These are phyloP conservation scores for Nycticryphes semicollaris DNA, from an alignment of 2,113 vertebrate species.

Conservation along the genomic window DNA sequence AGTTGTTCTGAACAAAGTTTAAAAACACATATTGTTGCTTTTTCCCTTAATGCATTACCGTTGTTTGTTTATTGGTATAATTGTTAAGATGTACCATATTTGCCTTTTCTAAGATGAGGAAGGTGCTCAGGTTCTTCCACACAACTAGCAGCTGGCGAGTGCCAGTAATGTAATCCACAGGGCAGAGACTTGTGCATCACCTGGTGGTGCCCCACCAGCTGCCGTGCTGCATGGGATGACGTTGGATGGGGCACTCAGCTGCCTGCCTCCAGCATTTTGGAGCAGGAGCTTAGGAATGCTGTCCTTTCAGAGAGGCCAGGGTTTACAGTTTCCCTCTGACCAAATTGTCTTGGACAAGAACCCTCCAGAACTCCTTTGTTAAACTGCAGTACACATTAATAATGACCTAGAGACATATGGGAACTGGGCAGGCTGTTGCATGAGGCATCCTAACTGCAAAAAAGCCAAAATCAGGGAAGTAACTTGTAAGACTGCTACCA, in stretches of 20 bases:
- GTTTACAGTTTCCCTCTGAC: neutral
- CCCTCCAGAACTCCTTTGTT: neutral
- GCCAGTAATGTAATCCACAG: neutral
- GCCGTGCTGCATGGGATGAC: rapidly evolving
- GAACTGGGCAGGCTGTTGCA: neutral
- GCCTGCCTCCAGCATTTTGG: neutral
- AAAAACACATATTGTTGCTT: neutral
- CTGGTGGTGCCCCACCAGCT: rapidly evolving
- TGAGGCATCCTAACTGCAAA: neutral
- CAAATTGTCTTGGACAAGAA: neutral
- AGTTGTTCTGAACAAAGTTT: neutral
- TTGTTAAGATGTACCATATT: neutral
- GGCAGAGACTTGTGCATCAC: neutral
- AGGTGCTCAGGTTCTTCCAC: neutral
- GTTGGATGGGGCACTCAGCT: neutral
- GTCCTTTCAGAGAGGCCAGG: neutral
- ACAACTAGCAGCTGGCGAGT: neutral
- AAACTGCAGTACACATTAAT: neutral
- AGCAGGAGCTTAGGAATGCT: rapidly evolving
- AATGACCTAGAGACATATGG: neutral
- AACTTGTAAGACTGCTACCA: neutral
- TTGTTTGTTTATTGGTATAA: neutral
- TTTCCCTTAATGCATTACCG: neutral
- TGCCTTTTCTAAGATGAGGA: neutral
- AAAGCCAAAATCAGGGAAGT: neutral